Evolutionary conservation across 2,113 vertebrate species (phyloP).

Genomic region (Thermophis baileyi): DNA sequence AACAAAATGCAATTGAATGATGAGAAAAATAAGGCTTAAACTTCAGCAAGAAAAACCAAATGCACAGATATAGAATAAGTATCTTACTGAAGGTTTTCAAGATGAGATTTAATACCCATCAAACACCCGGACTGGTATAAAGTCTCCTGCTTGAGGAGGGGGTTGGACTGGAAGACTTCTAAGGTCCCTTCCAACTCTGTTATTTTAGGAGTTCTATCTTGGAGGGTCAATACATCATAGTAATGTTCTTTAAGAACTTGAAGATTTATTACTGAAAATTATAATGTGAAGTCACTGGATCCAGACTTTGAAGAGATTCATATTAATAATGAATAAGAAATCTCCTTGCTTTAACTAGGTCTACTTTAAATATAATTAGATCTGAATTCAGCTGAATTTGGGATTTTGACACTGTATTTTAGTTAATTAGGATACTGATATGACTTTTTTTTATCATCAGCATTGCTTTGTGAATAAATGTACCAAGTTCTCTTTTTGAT

Average conservation of each 20-base stretch:
- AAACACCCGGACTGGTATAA: background rate
- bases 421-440: background rate
- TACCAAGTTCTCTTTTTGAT: background rate
- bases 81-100: background rate
- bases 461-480: background rate
- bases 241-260: background rate
- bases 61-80: background rate
- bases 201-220: background rate
- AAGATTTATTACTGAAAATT: background rate
- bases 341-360: background rate
- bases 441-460: background rate
- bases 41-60: background rate
- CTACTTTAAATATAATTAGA: background rate
- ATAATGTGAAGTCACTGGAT: background rate
- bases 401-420: background rate
- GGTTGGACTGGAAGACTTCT: background rate
- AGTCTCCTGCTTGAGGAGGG: background rate
- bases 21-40: background rate
- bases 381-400: background rate
- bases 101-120: too few relatives aligned
- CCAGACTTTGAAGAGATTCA: background rate
- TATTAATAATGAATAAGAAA: background rate
- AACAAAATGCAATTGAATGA: background rate
- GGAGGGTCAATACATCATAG: background rate
- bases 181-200: background rate